A percentile compares a stretch with the other conserved stretches of the same genome.
phyloP scores from a whole-genome alignment of 2,113 vertebrate species.

The Siphamia tubifer region DNA sequence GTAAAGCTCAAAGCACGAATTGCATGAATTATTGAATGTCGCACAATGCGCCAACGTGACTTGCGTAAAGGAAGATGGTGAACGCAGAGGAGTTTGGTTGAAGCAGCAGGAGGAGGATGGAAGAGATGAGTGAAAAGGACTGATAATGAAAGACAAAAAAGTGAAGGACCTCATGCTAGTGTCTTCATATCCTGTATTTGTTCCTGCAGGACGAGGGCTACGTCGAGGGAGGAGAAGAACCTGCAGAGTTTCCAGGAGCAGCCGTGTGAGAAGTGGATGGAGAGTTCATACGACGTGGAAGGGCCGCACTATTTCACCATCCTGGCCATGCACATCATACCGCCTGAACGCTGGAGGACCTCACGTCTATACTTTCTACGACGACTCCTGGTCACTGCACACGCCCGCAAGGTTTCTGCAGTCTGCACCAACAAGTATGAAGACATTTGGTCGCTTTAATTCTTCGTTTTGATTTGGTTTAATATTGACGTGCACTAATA shows the following conservation, averaged over 20 bases:
- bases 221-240: constrained; percentile 96
- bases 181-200: neutral
- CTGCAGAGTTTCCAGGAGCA: constrained; percentile 97
- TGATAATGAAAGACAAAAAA: too few relatives aligned
- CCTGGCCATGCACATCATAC: constrained; percentile 90
- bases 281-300: constrained; percentile 94
- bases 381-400: constrained; percentile 87
- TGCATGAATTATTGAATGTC: too few relatives aligned
- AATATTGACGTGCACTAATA: neutral
- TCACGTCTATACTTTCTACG: constrained; percentile 87
- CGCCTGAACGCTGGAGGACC: constrained; percentile 89
- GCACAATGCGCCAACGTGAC: too few relatives aligned
- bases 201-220: constrained; percentile 88
- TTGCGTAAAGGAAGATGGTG: too few relatives aligned
- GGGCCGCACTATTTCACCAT: constrained; percentile 94
- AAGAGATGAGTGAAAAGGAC: too few relatives aligned
- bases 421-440: constrained; percentile 89
- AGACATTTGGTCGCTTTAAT: neutral
- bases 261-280: constrained; percentile 95
- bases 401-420: constrained; percentile 87
- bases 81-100: too few relatives aligned
- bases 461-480: neutral
- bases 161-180: neutral
- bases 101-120: too few relatives aligned
- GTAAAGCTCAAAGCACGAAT: too few relatives aligned